These are phyloP conservation scores for Bubo scandiacus DNA, from an alignment of 2,113 vertebrate species.

Conservation along the genomic window DNA sequence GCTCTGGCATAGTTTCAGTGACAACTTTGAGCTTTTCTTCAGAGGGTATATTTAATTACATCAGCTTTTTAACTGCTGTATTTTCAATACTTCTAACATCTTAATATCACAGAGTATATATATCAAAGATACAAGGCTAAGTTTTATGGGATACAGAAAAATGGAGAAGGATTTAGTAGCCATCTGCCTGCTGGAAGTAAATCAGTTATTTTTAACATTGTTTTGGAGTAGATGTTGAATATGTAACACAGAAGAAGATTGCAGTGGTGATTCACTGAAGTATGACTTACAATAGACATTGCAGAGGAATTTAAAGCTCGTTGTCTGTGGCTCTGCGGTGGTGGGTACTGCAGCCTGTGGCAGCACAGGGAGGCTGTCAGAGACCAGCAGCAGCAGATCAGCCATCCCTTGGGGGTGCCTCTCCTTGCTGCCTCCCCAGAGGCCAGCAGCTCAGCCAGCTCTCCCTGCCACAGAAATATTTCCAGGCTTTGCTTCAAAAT, in stretches of 20 bases:
- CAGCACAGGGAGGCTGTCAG: not conserved
- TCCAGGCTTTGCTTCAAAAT: not conserved
- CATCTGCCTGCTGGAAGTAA: conserved; percentile 15
- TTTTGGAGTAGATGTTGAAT: not conserved
- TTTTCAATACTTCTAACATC: not conserved
- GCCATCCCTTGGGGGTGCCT: not conserved
- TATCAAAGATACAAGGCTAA: not conserved
- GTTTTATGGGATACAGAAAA: not conserved
- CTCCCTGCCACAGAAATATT: not conserved
- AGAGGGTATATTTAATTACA: not conserved
- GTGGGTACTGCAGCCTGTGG: not conserved
- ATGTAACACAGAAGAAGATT: not conserved
- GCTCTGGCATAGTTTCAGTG: not conserved
- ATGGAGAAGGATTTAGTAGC: not conserved
- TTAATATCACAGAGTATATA: not conserved
- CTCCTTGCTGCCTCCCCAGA: not conserved
- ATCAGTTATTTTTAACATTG: not conserved
- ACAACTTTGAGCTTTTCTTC: not conserved
- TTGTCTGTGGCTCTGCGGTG: fast-evolving
- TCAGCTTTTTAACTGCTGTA: not conserved
- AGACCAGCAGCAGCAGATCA: not conserved
- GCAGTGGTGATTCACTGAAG: not conserved
- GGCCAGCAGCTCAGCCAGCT: not conserved
- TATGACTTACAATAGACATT: not conserved
- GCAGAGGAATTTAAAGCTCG: not conserved